A percentile compares a stretch with the other conserved stretches of the same genome.
Evolutionary conservation across 1,140 invertebrate genomes (phyloP).

Genomic region (Lerema accius): DNA sequence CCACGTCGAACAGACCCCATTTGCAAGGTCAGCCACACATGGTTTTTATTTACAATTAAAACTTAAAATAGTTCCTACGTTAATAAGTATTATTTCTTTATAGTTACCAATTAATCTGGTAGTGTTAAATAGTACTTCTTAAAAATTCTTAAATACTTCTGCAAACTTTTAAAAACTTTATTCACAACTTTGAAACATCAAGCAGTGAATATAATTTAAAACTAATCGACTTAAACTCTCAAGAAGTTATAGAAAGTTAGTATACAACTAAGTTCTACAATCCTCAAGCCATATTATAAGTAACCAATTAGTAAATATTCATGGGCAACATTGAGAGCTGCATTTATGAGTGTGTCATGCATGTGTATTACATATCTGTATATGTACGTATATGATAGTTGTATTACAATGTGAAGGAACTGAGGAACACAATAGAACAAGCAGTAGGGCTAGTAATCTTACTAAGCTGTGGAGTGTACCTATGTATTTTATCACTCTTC

Average conservation of each 20-base stretch:
- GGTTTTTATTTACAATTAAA: constrained; percentile 8
- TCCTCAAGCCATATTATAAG: background rate
- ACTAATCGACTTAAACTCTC: no score
- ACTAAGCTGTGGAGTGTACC: constrained; percentile 40
- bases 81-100: no score
- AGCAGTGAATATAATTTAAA: no score
- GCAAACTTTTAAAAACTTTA: no score
- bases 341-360: constrained; percentile 16
- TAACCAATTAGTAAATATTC: constrained; percentile 28
- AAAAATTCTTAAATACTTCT: no score
- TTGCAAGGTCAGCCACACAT: constrained; percentile 84
- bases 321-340: constrained; percentile 40
- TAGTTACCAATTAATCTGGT: no score
- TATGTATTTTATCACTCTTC: constrained; percentile 51
- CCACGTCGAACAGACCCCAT: constrained; percentile 87
- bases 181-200: no score
- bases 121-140: no score
- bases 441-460: constrained; percentile 21
- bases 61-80: no score
- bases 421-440: constrained; percentile 23
- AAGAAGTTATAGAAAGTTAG: no score
- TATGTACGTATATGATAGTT: constrained; percentile 27
- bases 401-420: background rate
- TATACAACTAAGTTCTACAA: no score
- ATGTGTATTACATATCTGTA: constrained; percentile 22